Evolutionary conservation across 2,797 vertebrate genomes (phyloP), one percentile per base, ranked within the genome.

Genomic region (Sebastes kiyomatsui): DNA sequence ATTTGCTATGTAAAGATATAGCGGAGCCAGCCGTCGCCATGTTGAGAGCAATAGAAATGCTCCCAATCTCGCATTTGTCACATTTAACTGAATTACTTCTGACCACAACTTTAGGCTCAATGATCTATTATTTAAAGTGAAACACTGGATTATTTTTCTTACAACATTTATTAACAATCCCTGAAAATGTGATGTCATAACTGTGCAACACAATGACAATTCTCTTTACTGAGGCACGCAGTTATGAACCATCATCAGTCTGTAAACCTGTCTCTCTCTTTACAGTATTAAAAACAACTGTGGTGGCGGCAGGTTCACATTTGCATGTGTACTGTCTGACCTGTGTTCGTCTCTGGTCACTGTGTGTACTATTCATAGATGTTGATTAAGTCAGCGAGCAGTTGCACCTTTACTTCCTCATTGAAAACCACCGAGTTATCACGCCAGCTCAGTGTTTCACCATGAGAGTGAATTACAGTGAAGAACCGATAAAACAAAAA

Each of bases 271-370:
- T 10, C 12, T 25, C 10, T 67, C 28, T 79, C n/a, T 35, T 27
- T 4, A 16, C 52, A 59, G 13, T 55, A 46, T 0, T 33, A n/a
- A 81, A 67, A 56, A 3, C 38, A 82, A 42, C 56, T 58, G 64
- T 18, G 52, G 13, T 62, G 2, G 46, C 5, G 18, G 27, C 42
- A 16, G 4, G 4, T 11, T 61, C 13, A 65, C 2, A 87, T 90
- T 90, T 88, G 80, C 83, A 88, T 90, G 62, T 13, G 42, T 30
- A 54, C 38, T 8, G 1, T 60, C 20, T 20, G 18, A 23, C 67
- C 23, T 56, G 52, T n/a, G 20, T 55, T 69, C 59, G 30, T 67
- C 23, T 18, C 12, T 66, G 54, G 4, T 9, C 13, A 25, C 13
- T 49, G 6, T 49, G 66, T 69, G 59, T 64, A 28, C 38, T 66